Base-by-base conservation (phyloP, 2,888 invertebrate species). In the Ethmia dodecea region DNA sequence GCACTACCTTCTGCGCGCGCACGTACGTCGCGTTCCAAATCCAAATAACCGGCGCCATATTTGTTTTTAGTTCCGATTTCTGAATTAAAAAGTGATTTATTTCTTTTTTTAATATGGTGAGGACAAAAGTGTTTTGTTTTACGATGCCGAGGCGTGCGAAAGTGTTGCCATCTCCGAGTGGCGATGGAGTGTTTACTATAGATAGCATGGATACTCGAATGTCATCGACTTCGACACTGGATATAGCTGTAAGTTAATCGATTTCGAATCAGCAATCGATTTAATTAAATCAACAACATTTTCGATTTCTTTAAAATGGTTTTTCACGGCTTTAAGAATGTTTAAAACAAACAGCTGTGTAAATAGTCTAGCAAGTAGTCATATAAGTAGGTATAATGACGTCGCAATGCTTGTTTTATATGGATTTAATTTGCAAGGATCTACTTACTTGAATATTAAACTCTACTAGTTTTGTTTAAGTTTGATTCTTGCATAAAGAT, bases 161-260 rank as follows among this genome's bases (percentile, higher is more conserved):
- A 60, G 81, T 86, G 43, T 71, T 72, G 1, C 58, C 67, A 0
- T 46, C 60, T 1, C 63, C 20, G n/a, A n/a, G n/a, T 44, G 64
- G 58, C 1, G 74, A 75, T 5, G 8, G 13, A 3, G 22, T 84
- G 29, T 84, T 61, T 41, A 80, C 80, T 28, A 79, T 83, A 18
- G 78, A 40, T 14, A 36, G 25, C 11, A 66, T 84, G 55, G 81
- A 84, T 58, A 65, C n/a, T 11, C n/a, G 64, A 38, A 68, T 76
- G 74, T 76, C 77, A 3, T 76, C 77, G 29, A 72, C 74, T 6
- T 73, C 74, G 4, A 84, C 84, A 5, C 47, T 86, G 55, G 81
- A 84, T 58, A 65, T 81, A 25, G 64, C 70, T 22, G 83, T 80
- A 59, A 77, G 80, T 75, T 45, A 46, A 45, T 45, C 40, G 33